A percentile compares a stretch with the other conserved stretches of the same genome.
phyloP scores from a whole-genome alignment of 1,140 invertebrate genomes.

The Musca vetustissima region DNA sequence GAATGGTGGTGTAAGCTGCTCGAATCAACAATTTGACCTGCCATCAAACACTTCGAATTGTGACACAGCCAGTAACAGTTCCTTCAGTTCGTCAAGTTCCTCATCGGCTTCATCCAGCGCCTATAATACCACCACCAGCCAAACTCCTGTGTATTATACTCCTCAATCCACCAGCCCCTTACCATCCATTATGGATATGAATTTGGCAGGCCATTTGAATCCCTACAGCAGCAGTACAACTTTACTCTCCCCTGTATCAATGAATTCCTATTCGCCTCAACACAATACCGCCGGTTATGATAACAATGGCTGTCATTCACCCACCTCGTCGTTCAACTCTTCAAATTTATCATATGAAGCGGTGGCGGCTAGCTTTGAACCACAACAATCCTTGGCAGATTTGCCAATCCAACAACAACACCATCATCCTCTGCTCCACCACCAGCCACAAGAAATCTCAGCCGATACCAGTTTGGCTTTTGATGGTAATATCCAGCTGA shows the following conservation, averaged over 20 bases:
- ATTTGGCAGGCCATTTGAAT: slow-evolving; percentile 9
- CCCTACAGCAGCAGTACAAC: slow-evolving; percentile 34
- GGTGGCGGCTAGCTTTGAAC: slow-evolving; percentile 53
- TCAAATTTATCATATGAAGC: slow-evolving; percentile 70
- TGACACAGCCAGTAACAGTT: slow-evolving; percentile 42
- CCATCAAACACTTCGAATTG: neutral
- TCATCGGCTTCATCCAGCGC: slow-evolving; percentile 41
- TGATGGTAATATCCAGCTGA: slow-evolving; percentile 39
- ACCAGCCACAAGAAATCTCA: neutral
- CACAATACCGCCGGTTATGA: neutral
- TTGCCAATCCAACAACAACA: neutral
- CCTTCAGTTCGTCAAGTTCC: slow-evolving; percentile 34
- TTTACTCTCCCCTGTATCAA: slow-evolving; percentile 38
- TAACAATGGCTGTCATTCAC: slow-evolving; percentile 59
- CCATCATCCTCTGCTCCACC: neutral
- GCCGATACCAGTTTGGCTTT: neutral
- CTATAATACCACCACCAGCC: neutral
- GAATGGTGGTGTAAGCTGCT: slow-evolving; percentile 39
- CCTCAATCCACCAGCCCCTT: slow-evolving; percentile 20
- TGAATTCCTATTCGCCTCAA: slow-evolving; percentile 34
- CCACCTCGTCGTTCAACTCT: slow-evolving; percentile 74
- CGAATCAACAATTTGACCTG: slow-evolving; percentile 28
- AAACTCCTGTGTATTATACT: slow-evolving; percentile 4
- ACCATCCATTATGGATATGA: slow-evolving; percentile 5
- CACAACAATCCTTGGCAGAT: slow-evolving; percentile 39